Percentiles rank a stretch among this genome's conserved stretches.
Conservation (phyloP, 2,113 vertebrate genomes). For the Zosterops lateralis region DNA sequence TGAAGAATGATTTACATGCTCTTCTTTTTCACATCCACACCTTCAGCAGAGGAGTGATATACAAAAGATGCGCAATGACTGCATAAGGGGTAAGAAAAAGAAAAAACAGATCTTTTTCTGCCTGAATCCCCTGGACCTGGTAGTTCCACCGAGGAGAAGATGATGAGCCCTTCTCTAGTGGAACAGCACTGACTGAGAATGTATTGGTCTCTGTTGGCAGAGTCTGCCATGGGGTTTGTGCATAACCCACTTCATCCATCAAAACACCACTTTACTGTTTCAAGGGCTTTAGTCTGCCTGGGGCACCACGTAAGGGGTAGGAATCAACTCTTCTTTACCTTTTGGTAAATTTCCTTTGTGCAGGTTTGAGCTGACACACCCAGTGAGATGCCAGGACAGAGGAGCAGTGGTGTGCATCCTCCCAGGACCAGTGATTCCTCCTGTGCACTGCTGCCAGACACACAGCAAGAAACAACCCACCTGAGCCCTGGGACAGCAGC, state of each 20-base stretch:
- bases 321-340: neutral
- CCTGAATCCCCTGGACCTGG: neutral
- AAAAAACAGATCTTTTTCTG: neutral
- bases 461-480: fast-evolving
- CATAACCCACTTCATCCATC: neutral
- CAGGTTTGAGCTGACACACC: neutral
- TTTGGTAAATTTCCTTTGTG: neutral
- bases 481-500: neutral
- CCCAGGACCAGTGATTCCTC: neutral
- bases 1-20: neutral
- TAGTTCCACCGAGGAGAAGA: neutral
- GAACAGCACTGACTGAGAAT: neutral
- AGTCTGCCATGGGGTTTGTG: neutral
- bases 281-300: neutral
- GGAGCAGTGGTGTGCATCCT: neutral
- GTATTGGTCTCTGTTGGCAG: fast-evolving
- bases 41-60: neutral
- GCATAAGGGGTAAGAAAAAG: neutral
- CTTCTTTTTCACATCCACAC: neutral
- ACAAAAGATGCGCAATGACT: neutral
- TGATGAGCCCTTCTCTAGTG: neutral
- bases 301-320: fast-evolving
- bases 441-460: neutral
- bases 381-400: fast-evolving
- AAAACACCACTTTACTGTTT: neutral